Base-by-base conservation (phyloP, 2,113 vertebrate species). In the Corvus cornix region DNA sequence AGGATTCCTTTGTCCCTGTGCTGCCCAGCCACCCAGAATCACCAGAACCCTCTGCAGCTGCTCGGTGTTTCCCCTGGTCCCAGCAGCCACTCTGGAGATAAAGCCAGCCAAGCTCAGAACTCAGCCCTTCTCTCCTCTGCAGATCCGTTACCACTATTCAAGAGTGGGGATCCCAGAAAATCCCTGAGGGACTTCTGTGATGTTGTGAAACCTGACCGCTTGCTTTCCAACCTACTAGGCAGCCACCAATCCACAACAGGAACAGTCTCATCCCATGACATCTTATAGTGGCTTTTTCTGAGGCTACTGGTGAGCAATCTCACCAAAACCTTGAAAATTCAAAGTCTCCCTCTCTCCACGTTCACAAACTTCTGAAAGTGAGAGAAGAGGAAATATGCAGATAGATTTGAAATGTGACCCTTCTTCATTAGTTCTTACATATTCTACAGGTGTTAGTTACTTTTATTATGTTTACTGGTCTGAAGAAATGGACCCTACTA, bases 131-230 rank as follows among this genome's bases (percentile, higher is more conserved):
- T n/a, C n/a, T 37, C 26, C 79, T 64, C n/a, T 26, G 46, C 30
- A 56, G 55, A 67, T 28, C 52, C 0, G 0, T 30, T 46, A 68
- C 1, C 4, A 0, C 44, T 10, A 37, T 6, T 46, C 35, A 46
- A 13, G 9, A 0, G 33, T 0, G 0, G 26, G 31, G 48, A 80
- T 23, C 46, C 44, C 1, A 67, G 52, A 8, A 66, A 81, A 79
- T 21, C 53, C 68, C 43, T 10, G 48, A 10, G 41, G 30, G 60
- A 72, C 3, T 52, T 46, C 16, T 31, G 81, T 41, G 49, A 31
- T 73, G 33, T 2, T 77, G 59, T 85, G 77, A 89, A 85, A 82
- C n/a, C 44, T 26, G 53, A 79, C 21, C 0, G 0, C 39, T 48
- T 52, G 20, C 39, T 48, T 68, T 72, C n/a, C 87, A 31, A 39